Base-by-base conservation (phyloP, 1,140 invertebrate species). In the Eumaeus atala region DNA sequence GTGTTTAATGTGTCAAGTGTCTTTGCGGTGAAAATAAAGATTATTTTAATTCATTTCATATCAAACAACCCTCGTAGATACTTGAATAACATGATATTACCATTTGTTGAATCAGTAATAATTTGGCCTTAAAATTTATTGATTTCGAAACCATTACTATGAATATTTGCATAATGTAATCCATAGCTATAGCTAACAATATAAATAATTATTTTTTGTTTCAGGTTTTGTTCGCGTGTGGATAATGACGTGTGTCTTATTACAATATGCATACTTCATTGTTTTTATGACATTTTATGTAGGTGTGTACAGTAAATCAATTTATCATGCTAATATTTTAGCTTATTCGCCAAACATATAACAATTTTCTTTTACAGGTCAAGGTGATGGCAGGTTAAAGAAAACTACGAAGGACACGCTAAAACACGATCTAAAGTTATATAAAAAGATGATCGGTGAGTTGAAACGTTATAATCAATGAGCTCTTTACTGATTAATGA, bases 361-460 rank as follows among this genome's bases (percentile, higher is more conserved):
- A 17, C 17, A 16, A 16, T 7, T 8, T 5, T 17, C 11, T n/a
- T 21, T 55, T 21, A 36, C 58, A 84, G 80, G 67, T 59, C 64
- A 67, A 59, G 77, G 80, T 6, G 69, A 77, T 36, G 77, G 77
- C 14, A 69, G 64, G 38, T 70, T 74, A 73, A 78, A 77, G 47
- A 73, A 69, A 70, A 64, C 57, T 17, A 63, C 66, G 11, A 72
- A 54, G 49, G 71, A 69, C 59, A 72, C 62, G 28, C 61, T 81
- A 47, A 58, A 72, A 56, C 67, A 69, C 50, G 76, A 84, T 57
- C 64, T 78, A 28, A 63, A 67, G 47, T 12, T 67, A 34, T 79
- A 76, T 21, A 70, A 67, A 61, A 70, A 66, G 37, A 74, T 79
- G 62, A 62, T 69, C 56, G 76, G 79, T 83, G 61, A 64, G 64